Base-by-base conservation (phyloP, 2,888 invertebrate genomes). In the Campoplex nolae region DNA sequence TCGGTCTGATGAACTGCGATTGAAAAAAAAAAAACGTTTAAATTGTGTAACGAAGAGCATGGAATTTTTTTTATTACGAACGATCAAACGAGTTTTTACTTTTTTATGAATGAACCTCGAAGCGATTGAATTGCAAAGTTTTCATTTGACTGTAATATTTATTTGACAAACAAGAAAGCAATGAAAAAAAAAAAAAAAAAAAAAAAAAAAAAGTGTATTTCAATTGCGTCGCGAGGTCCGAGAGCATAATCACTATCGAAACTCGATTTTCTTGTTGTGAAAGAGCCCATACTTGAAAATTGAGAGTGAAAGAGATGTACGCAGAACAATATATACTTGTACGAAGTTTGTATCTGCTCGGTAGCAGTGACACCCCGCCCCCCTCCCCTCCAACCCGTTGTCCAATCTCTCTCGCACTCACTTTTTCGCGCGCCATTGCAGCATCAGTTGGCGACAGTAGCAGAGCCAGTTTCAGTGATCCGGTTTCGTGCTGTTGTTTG, bases 401-500 rank as follows among this genome's bases (percentile, higher is more conserved):
- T 71, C 68, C 62, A 62, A 62, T 75, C 75, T 54, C 75, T 76
- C 75, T 76, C 62, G 23, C 23, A 28, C 38, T 51, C 76, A 32
- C 71, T 71, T 65, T 54, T 28, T 67, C 51, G 65, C 13, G 67
- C 70, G 58, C 38, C 73, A 79, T 81, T 35, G 67, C 85, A 28
- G 71, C 67, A 51, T 78, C 82, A 42, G 48, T 78, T 74, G 85
- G 65, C 85, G 78, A 82, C 74, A 74, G 58, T 75, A 48, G 28
- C 65, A 65, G 42, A 74, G 65, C 71, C 78, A 68, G 81, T 74
- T 74, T 48, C 82, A 77, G 67, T 78, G 82, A 85, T 85, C 82
- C 74, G 82, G 77, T 85, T 85, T 85, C 85, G 85, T 78, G 81
- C 56, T 85, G 85, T 85, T 85, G 85, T 82, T 85, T 85, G 85